A percentile compares a stretch with the other conserved stretches of the same genome.
Evolutionary conservation across 2,888 invertebrate genomes (phyloP).

Genomic region (Polia nebulosa): DNA sequence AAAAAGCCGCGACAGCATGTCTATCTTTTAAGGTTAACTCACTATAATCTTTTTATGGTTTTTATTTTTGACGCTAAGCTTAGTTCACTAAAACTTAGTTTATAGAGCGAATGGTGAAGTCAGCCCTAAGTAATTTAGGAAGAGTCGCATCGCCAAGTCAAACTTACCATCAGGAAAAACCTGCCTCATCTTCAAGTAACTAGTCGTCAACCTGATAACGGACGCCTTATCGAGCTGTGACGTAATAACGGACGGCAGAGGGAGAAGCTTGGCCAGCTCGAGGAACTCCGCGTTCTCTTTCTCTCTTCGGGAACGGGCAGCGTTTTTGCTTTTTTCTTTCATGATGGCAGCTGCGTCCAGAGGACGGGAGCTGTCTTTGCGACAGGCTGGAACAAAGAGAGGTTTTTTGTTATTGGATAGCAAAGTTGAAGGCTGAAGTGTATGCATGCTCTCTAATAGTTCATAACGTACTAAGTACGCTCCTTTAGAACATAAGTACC

Average conservation of each 20-base stretch:
- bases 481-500: too few relatives aligned
- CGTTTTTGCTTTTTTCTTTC: conserved; percentile 99
- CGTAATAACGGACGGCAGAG: conserved; percentile 98
- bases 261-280: conserved; percentile 98
- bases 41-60: too few relatives aligned
- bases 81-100: too few relatives aligned
- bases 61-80: too few relatives aligned
- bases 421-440: too few relatives aligned
- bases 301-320: conserved; percentile 97
- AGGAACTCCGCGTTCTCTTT: conserved; percentile 99
- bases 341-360: conserved; percentile 91
- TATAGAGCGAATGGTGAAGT: too few relatives aligned
- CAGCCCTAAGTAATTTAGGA: too few relatives aligned
- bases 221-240: conserved; percentile 99
- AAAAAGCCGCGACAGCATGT: too few relatives aligned
- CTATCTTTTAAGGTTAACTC: too few relatives aligned
- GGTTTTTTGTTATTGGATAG: neutral
- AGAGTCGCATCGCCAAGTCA: too few relatives aligned
- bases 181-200: conserved; percentile 98
- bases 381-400: conserved; percentile 76
- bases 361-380: conserved; percentile 79
- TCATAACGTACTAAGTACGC: too few relatives aligned
- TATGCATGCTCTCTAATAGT: too few relatives aligned
- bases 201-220: conserved; percentile 98
- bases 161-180: conserved; percentile 98